Base-by-base conservation (phyloP, 1,140 invertebrate genomes). In the Drosophila varians region DNA sequence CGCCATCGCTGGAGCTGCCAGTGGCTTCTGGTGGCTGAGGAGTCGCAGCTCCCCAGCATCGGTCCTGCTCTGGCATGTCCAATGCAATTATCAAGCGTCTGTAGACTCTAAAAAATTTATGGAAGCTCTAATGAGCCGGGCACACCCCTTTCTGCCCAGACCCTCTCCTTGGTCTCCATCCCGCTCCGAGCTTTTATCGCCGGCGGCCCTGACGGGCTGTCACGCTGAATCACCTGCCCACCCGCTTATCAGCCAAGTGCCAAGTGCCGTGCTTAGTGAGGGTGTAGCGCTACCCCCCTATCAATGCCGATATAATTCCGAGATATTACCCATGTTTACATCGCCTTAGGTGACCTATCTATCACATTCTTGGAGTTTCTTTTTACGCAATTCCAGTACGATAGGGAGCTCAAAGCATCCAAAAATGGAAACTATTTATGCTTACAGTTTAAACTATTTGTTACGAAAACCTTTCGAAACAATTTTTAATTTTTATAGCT, bases 11-110 rank as follows among this genome's bases (percentile, higher is more conserved):
- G 4, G 23, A 25, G 23, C 26, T 8, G 31, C 16, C 43, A 46
- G 1, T 28, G 21, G 11, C n/a, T 28, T 9, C 8, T 28, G 42
- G 23, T 46, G 34, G 42, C 31, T 43, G 11, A 3, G 12, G 40
- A 5, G 36, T 38, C 36, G 14, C 25, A 58, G 8, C n/a, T 46
- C 16, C 16, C 18, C 45, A 64, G 43, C 45, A 45, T 52, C 47
- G 46, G 12, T 68, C 40, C 53, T 52, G 47, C 40, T 16, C 36
- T 38, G 43, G 28, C 47, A 12, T 72, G 31, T 14, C 68, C 25
- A 57, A 73, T 62, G 55, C 47, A 72, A 60, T 71, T 71, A 71
- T 40, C 64, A 49, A 43, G 38, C 31, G 62, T 66, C 60, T 38
- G 65, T 36, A 25, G 47, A 12, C 68, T 60, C 56, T 52, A 72